These are phyloP conservation scores for Drepana arcuata DNA, from an alignment of 1,140 invertebrate genomes.

Conservation along the genomic window DNA sequence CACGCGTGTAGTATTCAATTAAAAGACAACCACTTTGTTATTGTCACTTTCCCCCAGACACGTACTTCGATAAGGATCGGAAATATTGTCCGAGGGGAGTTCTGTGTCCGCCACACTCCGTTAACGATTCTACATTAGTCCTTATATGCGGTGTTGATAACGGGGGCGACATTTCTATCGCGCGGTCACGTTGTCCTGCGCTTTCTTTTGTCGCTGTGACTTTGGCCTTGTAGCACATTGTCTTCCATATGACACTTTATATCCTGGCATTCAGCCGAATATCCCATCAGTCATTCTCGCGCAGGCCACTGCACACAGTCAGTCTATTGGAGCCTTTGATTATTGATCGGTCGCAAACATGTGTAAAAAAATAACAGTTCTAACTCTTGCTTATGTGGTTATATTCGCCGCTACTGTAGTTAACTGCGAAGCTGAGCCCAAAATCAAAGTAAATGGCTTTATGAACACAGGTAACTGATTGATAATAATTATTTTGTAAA, in stretches of 20 bases:
- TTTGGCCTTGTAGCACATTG: slow-evolving; percentile 57
- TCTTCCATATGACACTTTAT: slow-evolving; percentile 59
- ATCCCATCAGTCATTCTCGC: slow-evolving; percentile 45
- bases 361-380: slow-evolving; percentile 50
- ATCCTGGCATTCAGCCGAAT: slow-evolving; percentile 52
- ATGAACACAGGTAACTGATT: too few species aligned
- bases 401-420: slow-evolving; percentile 44
- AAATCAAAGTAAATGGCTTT: too few species aligned
- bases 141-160: slow-evolving; percentile 40
- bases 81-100: slow-evolving; percentile 38
- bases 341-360: slow-evolving; percentile 25
- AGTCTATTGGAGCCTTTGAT: slow-evolving; percentile 11
- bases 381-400: slow-evolving; percentile 42
- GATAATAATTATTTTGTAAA: too few species aligned
- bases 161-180: slow-evolving; percentile 54
- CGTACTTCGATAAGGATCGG: slow-evolving; percentile 38
- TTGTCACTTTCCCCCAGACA: slow-evolving; percentile 37
- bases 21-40: too few species aligned
- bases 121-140: slow-evolving; percentile 58
- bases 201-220: slow-evolving; percentile 58
- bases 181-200: slow-evolving; percentile 55
- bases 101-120: too few species aligned
- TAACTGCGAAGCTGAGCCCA: slow-evolving; percentile 44
- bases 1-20: too few species aligned
- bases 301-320: slow-evolving; percentile 29